Conservation (phyloP, 2,797 vertebrate genomes). For the Chelonia mydas region DNA sequence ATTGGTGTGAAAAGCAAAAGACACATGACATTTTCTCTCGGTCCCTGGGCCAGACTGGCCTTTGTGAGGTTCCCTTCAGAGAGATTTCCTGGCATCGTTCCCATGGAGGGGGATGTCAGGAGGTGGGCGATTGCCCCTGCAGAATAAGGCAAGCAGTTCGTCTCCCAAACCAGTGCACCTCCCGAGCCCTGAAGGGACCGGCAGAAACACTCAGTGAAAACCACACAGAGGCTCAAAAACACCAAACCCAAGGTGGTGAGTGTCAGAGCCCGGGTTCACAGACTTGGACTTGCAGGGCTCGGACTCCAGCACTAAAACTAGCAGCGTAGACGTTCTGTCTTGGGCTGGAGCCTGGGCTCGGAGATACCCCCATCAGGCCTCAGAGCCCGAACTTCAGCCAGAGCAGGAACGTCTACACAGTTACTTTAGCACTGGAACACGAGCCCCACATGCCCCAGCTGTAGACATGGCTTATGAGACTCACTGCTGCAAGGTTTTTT, state of each 20-base stretch:
- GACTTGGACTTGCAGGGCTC: neutral
- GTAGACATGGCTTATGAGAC: neutral
- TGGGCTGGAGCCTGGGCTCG: neutral
- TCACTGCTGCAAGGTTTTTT: neutral
- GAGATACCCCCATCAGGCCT: neutral
- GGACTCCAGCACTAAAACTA: neutral
- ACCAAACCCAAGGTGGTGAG: neutral
- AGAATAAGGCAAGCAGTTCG: neutral
- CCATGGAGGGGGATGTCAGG: neutral
- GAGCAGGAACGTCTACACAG: neutral
- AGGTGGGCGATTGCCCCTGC: neutral
- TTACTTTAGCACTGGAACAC: neutral
- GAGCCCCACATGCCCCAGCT: neutral
- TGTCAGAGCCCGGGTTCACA: neutral
- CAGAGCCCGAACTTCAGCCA: neutral
- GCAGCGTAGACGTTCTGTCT: neutral
- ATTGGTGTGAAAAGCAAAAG: neutral
- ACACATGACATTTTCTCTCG: neutral
- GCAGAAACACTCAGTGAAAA: neutral
- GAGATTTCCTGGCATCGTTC: neutral
- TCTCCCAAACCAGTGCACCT: neutral
- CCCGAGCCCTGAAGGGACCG: neutral
- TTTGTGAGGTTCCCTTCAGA: neutral
- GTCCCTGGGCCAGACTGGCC: neutral
- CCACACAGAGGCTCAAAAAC: neutral